Evolutionary conservation across 2,797 vertebrate species (phyloP), one percentile per base, ranked within the genome.

Genomic region (Microctenopoma lineatum): DNA sequence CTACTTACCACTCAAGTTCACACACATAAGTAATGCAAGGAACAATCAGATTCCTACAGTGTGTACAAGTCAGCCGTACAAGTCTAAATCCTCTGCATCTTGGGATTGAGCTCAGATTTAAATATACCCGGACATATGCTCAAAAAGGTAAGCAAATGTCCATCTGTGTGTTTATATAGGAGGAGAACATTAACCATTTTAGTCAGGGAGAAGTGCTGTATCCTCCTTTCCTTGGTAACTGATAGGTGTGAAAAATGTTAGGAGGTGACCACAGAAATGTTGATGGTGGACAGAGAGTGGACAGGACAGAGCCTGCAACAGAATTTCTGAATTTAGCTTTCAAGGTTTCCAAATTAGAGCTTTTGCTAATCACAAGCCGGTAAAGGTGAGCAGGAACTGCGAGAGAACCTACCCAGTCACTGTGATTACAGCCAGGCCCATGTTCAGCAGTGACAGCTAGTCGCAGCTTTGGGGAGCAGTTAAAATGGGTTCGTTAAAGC

Each of bases 21-120:
- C 56, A 67, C 16, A 25, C 52, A 69, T 56, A 51, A 82, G 70
- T 66, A 67, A 78, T 78, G 65, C 44, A 55, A 51, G 18, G 34
- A 77, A 59, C 3, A 8, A 36, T 72, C 59, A 66, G 66, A 55
- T 32, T 60, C 3, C 11, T 45, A 44, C 14, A 21, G 32, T 52
- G 1, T 21, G 21, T 21, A 21, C 21, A 21, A 21, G 21, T 21
- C 21, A 21, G 21, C 21, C 1, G 21, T 21, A 21, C 21, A 21
- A 21, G 21, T 21, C 27, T 53, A 50, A 61, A 69, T 48, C 69
- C 52, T 39, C 59, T 66, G 39, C 47, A 73, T 47, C 12, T 6
- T n/a, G 45, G 32, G 53, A 16, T 7, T 59, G 4, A 58, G 48
- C 39, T 53, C n/a, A 25, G 45, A 55, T 10, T 15, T 46, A 56